Percentiles rank a stretch among this genome's conserved stretches.
These are phyloP conservation scores for Scomber scombrus DNA, from an alignment of 2,113 vertebrate genomes.

Conservation along the genomic window DNA sequence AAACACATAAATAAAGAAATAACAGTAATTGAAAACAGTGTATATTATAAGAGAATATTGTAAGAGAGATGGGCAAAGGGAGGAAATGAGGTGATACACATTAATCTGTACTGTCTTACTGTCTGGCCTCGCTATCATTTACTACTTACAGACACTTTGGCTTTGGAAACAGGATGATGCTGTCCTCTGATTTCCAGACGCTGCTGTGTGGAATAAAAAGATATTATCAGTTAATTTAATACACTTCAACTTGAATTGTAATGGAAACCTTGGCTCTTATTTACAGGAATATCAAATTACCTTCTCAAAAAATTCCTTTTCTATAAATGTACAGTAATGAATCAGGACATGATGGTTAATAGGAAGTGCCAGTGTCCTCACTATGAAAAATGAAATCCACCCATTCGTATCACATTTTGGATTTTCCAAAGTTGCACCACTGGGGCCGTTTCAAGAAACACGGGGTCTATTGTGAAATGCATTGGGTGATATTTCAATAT, in stretches of 20 bases:
- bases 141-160: no score
- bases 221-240: neutral
- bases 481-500: slow-evolving; percentile 8
- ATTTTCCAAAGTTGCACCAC: slow-evolving; percentile 15
- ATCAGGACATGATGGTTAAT: neutral
- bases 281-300: neutral
- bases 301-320: neutral
- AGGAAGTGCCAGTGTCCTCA: neutral
- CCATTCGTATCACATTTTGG: neutral
- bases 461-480: neutral
- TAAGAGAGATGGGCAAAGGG: no score
- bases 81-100: no score
- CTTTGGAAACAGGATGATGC: no score
- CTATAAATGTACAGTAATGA: neutral
- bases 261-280: neutral
- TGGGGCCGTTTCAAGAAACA: neutral
- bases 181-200: no score
- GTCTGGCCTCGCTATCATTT: no score
- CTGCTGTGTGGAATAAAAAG: no score
- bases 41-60: no score
- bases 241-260: neutral
- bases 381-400: neutral
- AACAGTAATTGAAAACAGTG: no score
- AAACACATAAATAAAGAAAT: no score
- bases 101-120: no score